Evolutionary conservation across 1,140 invertebrate genomes (phyloP).

Genomic region (Drosophila orosa): DNA sequence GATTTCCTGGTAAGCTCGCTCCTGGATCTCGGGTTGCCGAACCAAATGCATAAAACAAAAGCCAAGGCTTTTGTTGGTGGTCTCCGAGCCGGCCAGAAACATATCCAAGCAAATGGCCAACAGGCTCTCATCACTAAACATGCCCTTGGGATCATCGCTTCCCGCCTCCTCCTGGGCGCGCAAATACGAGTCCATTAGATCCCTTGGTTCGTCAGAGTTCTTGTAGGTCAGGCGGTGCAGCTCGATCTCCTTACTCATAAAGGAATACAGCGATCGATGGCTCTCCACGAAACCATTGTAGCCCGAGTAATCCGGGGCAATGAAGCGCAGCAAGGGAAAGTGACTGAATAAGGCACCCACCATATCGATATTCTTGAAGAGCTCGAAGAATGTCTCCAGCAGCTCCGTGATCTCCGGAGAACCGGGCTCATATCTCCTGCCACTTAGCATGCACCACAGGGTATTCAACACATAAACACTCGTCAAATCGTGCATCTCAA

Average conservation of each 20-base stretch:
- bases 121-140: conserved; percentile 88
- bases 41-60: conserved; percentile 92
- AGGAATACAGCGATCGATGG: conserved; percentile 89
- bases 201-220: conserved; percentile 87
- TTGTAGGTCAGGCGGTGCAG: conserved; percentile 89
- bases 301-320: conserved; percentile 90
- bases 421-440: conserved; percentile 88
- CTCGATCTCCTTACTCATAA: conserved; percentile 89
- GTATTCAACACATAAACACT: conserved; percentile 92
- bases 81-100: conserved; percentile 93
- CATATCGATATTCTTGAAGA: conserved; percentile 91
- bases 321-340: conserved; percentile 90
- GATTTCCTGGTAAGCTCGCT: conserved; percentile 91
- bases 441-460: conserved; percentile 94
- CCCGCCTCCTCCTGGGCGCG: conserved; percentile 86
- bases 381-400: conserved; percentile 88
- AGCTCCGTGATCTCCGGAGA: conserved; percentile 89
- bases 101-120: conserved; percentile 91
- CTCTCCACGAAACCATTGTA: conserved; percentile 90
- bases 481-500: conserved; percentile 89
- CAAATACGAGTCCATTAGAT: conserved; percentile 94
- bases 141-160: conserved; percentile 80
- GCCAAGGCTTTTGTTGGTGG: conserved; percentile 90
- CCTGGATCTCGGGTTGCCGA: conserved; percentile 91
- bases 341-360: conserved; percentile 91